Evolutionary conservation across 2,113 vertebrate genomes (phyloP).

Genomic region (zebrafish (Danio rerio)): DNA sequence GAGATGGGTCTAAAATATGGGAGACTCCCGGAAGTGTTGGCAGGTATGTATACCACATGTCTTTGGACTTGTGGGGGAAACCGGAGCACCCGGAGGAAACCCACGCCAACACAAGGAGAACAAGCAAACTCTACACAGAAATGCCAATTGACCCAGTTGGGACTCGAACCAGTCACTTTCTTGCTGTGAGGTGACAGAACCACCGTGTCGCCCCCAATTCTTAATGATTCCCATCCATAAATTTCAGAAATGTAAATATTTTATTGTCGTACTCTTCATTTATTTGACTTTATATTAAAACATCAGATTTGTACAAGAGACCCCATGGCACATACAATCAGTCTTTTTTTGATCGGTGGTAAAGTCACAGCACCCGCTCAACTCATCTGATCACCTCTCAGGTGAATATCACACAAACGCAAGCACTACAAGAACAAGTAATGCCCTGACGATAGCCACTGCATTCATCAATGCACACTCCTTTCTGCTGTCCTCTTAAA

Average conservation of each 20-base stretch:
- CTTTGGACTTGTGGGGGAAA: too few relatives aligned
- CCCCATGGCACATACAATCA: neutral
- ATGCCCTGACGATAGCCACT: neutral
- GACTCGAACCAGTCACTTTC: too few relatives aligned
- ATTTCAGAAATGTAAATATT: neutral
- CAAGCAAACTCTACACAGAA: too few relatives aligned
- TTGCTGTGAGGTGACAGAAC: too few relatives aligned
- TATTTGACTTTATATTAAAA: neutral
- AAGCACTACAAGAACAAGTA: neutral
- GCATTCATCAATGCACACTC: neutral
- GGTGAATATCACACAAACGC: slow-evolving; percentile 11
- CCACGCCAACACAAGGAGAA: too few relatives aligned
- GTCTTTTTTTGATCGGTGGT: neutral
- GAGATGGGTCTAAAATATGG: too few relatives aligned
- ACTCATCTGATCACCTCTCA: slow-evolving; percentile 3
- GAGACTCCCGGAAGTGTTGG: too few relatives aligned
- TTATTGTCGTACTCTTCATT: neutral
- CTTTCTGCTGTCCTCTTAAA: neutral
- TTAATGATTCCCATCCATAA: neutral
- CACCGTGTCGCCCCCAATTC: too few relatives aligned
- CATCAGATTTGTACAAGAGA: neutral
- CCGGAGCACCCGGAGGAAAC: too few relatives aligned
- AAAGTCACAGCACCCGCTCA: neutral
- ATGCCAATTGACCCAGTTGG: too few relatives aligned
- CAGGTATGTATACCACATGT: too few relatives aligned